phyloP scores from a whole-genome alignment of 2,888 invertebrate species.

The Drosophila koepferae region DNA sequence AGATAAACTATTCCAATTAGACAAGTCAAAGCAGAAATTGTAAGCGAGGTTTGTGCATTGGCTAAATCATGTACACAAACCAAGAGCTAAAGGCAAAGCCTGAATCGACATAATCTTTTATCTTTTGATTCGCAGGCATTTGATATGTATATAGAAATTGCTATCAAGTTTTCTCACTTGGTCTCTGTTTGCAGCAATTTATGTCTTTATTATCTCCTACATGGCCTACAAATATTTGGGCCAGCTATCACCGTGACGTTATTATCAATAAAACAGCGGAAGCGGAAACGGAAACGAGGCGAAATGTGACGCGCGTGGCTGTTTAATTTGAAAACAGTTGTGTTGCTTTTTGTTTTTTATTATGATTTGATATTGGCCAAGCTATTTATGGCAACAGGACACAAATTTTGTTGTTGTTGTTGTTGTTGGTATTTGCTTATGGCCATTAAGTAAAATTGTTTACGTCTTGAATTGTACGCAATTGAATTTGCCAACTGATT shows the following conservation, averaged over 20 bases:
- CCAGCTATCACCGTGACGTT: slow-evolving; percentile 18
- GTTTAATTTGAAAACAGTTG: slow-evolving; percentile 54
- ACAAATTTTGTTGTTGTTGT: slow-evolving; percentile 32
- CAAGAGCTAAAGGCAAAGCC: background rate
- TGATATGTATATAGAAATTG: slow-evolving; percentile 21
- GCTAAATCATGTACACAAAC: background rate
- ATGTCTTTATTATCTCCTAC: slow-evolving; percentile 58
- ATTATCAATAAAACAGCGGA: slow-evolving; percentile 28
- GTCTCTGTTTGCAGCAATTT: slow-evolving; percentile 26
- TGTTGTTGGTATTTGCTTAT: slow-evolving; percentile 39
- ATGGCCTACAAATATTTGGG: slow-evolving; percentile 28
- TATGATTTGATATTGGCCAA: slow-evolving; percentile 47
- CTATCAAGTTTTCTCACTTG: background rate
- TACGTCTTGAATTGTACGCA: slow-evolving; percentile 58
- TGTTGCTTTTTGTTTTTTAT: slow-evolving; percentile 48
- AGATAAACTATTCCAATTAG: background rate
- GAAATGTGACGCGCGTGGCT: slow-evolving; percentile 52
- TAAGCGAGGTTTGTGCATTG: background rate
- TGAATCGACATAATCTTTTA: background rate
- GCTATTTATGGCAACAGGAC: slow-evolving; percentile 46
- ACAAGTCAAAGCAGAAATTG: background rate
- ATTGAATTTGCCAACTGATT: slow-evolving; percentile 62
- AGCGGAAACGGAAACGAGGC: slow-evolving; percentile 69
- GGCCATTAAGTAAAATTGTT: slow-evolving; percentile 63
- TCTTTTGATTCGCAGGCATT: background rate